These are phyloP conservation scores for Mico argentatus DNA, from an alignment of 2,797 vertebrate genomes.

Conservation along the genomic window DNA sequence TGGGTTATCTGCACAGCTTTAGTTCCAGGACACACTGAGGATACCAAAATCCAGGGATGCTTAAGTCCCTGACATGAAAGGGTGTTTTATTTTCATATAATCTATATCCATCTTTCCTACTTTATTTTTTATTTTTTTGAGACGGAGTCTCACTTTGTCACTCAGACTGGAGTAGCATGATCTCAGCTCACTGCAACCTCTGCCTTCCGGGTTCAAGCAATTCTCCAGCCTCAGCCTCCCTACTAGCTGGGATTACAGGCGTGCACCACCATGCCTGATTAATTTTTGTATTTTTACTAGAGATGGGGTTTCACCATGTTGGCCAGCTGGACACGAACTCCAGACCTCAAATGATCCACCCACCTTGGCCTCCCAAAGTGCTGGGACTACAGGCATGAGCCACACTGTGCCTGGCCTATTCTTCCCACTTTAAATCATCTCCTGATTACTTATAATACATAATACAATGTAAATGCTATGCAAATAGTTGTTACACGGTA, in stretches of 20 bases:
- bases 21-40: not conserved
- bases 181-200: not conserved
- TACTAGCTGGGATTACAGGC: not conserved
- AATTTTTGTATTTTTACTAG: not conserved
- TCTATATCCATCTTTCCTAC: not conserved
- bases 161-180: not conserved
- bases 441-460: not conserved
- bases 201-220: not conserved
- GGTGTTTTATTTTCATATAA: not conserved
- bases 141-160: not conserved
- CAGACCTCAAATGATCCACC: not conserved
- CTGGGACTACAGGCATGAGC: not conserved
- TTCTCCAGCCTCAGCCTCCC: not conserved
- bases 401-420: too few relatives aligned
- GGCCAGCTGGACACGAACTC: not conserved
- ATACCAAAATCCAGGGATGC: not conserved
- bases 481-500: not conserved
- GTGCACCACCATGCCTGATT: rapidly evolving
- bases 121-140: not conserved
- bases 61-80: not conserved
- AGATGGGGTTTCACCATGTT: not conserved
- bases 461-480: not conserved
- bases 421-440: not conserved
- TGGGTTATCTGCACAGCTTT: not conserved
- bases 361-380: not conserved